A percentile compares a stretch with the other conserved stretches of the same genome.
Conservation (phyloP, 2,888 invertebrate species). For the Hemicrepidius hirtus region DNA sequence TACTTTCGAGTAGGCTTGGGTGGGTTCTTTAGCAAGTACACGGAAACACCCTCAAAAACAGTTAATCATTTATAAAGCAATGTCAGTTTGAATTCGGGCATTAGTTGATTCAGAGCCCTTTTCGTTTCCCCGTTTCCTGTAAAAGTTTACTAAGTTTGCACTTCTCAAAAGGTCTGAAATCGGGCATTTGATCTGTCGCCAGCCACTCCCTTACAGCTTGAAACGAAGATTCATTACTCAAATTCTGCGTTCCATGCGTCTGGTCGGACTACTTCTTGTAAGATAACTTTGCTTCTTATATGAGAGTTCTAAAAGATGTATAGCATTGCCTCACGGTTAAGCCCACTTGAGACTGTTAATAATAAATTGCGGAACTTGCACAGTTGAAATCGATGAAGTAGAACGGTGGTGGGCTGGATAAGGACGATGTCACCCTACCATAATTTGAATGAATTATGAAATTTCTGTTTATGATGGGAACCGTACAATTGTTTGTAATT, state of each 20-base stretch:
- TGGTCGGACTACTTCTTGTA: slow-evolving; percentile 29
- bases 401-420: slow-evolving; percentile 10
- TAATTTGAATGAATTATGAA: slow-evolving; percentile 12
- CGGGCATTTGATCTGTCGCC: slow-evolving; percentile 53
- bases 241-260: slow-evolving; percentile 38
- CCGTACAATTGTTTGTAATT: not conserved
- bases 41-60: slow-evolving; percentile 14
- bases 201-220: slow-evolving; percentile 46
- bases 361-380: slow-evolving; percentile 34
- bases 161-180: slow-evolving; percentile 44
- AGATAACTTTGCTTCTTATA: slow-evolving; percentile 33
- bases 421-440: slow-evolving; percentile 7
- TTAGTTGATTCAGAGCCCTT: slow-evolving; percentile 32
- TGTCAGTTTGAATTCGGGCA: slow-evolving; percentile 22
- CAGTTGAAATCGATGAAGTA: slow-evolving; percentile 28
- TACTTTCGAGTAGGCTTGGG: slow-evolving; percentile 5
- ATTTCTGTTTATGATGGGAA: slow-evolving; percentile 6
- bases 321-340: slow-evolving; percentile 27
- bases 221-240: slow-evolving; percentile 45
- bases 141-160: slow-evolving; percentile 42
- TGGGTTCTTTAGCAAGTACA: slow-evolving; percentile 5
- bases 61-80: slow-evolving; percentile 32
- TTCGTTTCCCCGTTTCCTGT: slow-evolving; percentile 21
- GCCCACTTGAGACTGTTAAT: slow-evolving; percentile 40
- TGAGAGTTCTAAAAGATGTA: slow-evolving; percentile 33